These are phyloP conservation scores for Betta splendens DNA, from an alignment of 2,797 vertebrate species.

Conservation along the genomic window DNA sequence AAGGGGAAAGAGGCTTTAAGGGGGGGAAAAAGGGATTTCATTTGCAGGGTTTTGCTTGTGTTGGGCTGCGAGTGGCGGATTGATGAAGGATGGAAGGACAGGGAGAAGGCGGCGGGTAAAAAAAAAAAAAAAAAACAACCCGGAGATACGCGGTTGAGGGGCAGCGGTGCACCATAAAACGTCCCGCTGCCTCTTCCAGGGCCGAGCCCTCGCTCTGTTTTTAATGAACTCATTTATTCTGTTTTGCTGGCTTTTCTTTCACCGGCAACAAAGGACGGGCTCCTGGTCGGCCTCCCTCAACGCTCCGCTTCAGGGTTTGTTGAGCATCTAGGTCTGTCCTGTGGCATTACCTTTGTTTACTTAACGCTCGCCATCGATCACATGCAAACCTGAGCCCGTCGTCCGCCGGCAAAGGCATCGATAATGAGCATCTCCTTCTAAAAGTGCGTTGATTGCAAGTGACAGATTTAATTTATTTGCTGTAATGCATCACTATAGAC, in stretches of 20 bases:
- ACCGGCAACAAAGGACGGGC: constrained; percentile 51
- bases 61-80: constrained; percentile 51
- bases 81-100: constrained; percentile 45
- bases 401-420: constrained; percentile 41
- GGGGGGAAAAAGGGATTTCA: constrained; percentile 46
- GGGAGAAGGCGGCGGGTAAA: constrained; percentile 24
- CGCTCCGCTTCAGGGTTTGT: constrained; percentile 62
- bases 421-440: constrained; percentile 65
- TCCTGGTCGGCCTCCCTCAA: constrained; percentile 40
- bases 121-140: constrained; percentile 26
- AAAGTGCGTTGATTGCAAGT: constrained; percentile 60
- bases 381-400: constrained; percentile 55
- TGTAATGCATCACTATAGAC: constrained; percentile 41
- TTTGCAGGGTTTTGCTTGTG: constrained; percentile 60
- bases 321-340: constrained; percentile 65
- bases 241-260: constrained; percentile 67
- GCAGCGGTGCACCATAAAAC: constrained; percentile 54
- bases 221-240: constrained; percentile 75
- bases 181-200: constrained; percentile 65
- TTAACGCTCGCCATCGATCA: constrained; percentile 62
- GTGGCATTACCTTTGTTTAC: constrained; percentile 66
- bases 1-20: constrained; percentile 70
- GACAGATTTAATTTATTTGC: constrained; percentile 62
- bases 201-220: constrained; percentile 56
- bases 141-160: constrained; percentile 18